These are phyloP conservation scores for Matsumurasca onukii DNA, from an alignment of 1,140 invertebrate species.

Conservation along the genomic window DNA sequence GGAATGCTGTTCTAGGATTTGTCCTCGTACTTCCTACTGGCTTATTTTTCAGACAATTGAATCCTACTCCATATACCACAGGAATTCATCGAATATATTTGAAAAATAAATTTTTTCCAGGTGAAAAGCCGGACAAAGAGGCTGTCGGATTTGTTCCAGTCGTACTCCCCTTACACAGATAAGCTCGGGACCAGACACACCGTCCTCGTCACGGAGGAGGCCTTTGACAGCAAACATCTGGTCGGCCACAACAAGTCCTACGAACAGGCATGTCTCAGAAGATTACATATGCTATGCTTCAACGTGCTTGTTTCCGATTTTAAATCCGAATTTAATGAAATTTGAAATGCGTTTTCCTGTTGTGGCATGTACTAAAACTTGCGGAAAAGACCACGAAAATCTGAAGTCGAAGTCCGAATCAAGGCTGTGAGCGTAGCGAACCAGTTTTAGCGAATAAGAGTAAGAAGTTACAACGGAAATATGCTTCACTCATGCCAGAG, in stretches of 20 bases:
- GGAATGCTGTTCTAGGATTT: too few species aligned
- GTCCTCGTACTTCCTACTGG: too few species aligned
- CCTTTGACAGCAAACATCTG: conserved; percentile 86
- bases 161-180: conserved; percentile 82
- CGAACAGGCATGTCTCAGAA: conserved; percentile 69
- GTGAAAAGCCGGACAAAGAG: conserved; percentile 89
- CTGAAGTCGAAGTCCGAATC: neutral
- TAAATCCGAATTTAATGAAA: neutral
- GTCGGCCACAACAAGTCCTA: conserved; percentile 97
- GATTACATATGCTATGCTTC: neutral
- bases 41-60: too few species aligned
- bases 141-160: conserved; percentile 89
- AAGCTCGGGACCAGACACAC: conserved; percentile 74
- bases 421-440: neutral
- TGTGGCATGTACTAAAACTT: neutral
- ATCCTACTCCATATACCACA: too few species aligned
- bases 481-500: too few species aligned
- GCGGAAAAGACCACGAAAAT: neutral
- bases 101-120: conserved; percentile 49
- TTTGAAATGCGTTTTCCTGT: neutral
- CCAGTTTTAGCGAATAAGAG: neutral
- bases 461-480: too few species aligned
- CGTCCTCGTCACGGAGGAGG: conserved; percentile 90
- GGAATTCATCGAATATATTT: too few species aligned
- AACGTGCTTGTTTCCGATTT: neutral